Conservation (phyloP, 2,888 invertebrate species). For the Campoplex capitator region DNA sequence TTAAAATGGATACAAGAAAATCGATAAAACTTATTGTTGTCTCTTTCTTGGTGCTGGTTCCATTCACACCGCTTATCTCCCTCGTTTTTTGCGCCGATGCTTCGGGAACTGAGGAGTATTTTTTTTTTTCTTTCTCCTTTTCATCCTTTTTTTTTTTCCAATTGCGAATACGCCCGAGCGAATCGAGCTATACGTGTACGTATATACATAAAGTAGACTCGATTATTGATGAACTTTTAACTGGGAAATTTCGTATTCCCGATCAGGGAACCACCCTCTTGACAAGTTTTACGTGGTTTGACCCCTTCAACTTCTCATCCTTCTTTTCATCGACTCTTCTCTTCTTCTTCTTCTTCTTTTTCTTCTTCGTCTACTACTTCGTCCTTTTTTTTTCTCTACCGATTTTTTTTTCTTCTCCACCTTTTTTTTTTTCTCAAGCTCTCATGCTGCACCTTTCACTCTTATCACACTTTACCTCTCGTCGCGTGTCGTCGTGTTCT, state of each 20-base stretch:
- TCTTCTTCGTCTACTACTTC: constrained; percentile 19
- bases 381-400: constrained; percentile 28
- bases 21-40: background rate
- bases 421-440: constrained; percentile 36
- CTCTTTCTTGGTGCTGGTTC: constrained; percentile 6
- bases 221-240: constrained; percentile 72
- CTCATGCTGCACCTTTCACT: constrained; percentile 39
- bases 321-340: constrained; percentile 28
- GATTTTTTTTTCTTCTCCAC: constrained; percentile 11
- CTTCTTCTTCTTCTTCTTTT: constrained; percentile 28
- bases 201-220: constrained; percentile 1
- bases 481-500: constrained; percentile 67
- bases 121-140: background rate
- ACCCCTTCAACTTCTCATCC: constrained; percentile 44
- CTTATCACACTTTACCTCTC: constrained; percentile 38
- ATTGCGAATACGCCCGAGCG: constrained; percentile 15
- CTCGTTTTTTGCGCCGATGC: constrained; percentile 2
- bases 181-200: constrained; percentile 8
- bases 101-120: background rate
- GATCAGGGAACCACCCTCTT: constrained; percentile 61
- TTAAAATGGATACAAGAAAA: background rate
- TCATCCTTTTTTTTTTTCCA: constrained; percentile 1
- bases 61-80: constrained; percentile 25
- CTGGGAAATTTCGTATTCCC: constrained; percentile 68
- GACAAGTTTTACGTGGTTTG: constrained; percentile 62